phyloP scores from a whole-genome alignment of 2,888 invertebrate genomes.

The Caenorhabditis angaria region DNA sequence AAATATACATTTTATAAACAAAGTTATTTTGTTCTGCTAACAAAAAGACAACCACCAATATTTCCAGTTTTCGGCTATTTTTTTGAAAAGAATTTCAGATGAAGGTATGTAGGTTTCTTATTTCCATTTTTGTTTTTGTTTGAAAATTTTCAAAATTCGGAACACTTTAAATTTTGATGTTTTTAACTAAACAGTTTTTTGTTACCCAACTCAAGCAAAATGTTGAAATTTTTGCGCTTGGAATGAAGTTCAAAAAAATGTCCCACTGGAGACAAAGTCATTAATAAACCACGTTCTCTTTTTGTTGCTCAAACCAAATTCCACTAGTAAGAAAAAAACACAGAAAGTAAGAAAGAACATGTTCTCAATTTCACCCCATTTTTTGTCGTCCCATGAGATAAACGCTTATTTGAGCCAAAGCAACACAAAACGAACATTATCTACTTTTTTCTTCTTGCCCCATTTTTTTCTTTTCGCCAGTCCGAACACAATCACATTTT shows the following conservation, averaged over 20 bases:
- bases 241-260: background rate
- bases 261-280: conserved; percentile 1
- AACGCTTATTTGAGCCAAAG: conserved; percentile 35
- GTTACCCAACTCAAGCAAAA: no score
- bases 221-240: background rate
- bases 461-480: conserved; percentile 15
- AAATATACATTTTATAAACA: background rate
- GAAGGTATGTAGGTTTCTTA: conserved; percentile 4
- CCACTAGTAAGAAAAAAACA: no score
- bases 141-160: no score
- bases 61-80: background rate
- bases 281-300: background rate
- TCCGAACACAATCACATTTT: conserved; percentile 25
- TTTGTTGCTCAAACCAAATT: no score
- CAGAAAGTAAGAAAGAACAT: background rate
- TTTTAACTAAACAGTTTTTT: background rate
- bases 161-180: no score
- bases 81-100: background rate
- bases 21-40: background rate
- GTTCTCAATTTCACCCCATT: background rate
- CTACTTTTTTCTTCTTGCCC: conserved; percentile 33
- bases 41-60: background rate
- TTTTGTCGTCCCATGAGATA: conserved; percentile 25
- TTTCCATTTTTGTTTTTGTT: background rate
- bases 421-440: conserved; percentile 40